These are phyloP conservation scores for Xyrauchen texanus DNA, from an alignment of 2,113 vertebrate genomes.

Conservation along the genomic window DNA sequence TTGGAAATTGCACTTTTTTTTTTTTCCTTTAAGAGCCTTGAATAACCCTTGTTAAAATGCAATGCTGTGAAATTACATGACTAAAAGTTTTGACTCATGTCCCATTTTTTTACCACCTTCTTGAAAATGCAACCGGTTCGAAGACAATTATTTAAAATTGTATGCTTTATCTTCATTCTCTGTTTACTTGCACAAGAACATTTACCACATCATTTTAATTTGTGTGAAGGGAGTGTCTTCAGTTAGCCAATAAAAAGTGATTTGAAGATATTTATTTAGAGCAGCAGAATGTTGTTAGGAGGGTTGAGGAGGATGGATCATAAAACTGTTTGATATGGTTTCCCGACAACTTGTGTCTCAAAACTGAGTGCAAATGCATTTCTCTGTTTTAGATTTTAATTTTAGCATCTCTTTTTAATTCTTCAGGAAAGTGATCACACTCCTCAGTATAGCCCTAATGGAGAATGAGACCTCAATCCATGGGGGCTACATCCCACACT, in stretches of 20 bases:
- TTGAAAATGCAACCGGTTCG: no score
- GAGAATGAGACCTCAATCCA: slow-evolving; percentile 71
- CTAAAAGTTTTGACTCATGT: no score
- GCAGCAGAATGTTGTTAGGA: background rate
- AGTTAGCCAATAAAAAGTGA: background rate
- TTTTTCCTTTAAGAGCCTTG: no score
- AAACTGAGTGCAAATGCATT: background rate
- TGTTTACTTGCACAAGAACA: no score
- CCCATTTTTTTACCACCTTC: no score
- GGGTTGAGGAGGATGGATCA: background rate
- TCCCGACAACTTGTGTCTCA: background rate
- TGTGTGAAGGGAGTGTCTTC: background rate
- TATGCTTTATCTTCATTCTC: no score
- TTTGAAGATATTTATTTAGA: background rate
- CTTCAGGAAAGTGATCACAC: slow-evolving; percentile 45
- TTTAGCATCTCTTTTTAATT: slow-evolving; percentile 40
- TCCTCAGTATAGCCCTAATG: slow-evolving; percentile 66
- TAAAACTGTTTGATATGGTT: background rate
- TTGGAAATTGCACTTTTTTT: no score
- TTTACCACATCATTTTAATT: no score
- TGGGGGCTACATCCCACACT: slow-evolving; percentile 71
- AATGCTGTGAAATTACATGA: no score
- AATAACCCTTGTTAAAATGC: no score
- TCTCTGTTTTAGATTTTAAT: background rate
- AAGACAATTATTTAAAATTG: no score